phyloP scores from a whole-genome alignment of 53 echinoderm and acorn worm species.

The Hippasteria phrygiana region DNA sequence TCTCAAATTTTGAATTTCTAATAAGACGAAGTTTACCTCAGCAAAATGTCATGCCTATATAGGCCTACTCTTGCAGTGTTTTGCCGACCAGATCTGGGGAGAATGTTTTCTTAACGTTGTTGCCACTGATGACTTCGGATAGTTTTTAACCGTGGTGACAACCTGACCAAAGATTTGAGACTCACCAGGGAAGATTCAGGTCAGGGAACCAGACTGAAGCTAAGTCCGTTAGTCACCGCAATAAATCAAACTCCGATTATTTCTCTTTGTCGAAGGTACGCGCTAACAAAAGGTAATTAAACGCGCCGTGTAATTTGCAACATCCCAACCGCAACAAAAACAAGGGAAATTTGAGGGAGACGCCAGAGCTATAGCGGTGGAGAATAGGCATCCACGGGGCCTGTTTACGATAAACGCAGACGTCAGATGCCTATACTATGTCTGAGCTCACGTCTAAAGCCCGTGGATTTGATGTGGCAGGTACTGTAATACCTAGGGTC shows the following conservation, averaged over 20 bases:
- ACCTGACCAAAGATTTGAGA: no score
- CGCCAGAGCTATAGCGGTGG: not conserved
- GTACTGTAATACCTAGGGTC: conserved; percentile 46
- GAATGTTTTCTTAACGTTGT: no score
- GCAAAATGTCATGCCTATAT: no score
- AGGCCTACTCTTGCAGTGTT: no score
- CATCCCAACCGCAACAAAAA: not conserved
- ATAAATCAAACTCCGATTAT: not conserved
- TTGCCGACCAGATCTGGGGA: no score
- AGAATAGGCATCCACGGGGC: not conserved
- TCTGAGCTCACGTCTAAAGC: not conserved
- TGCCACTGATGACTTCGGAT: no score
- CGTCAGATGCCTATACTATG: conserved; percentile 6
- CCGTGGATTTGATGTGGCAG: conserved; percentile 57
- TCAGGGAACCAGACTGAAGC: no score
- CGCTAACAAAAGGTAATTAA: not conserved
- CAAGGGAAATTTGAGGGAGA: not conserved
- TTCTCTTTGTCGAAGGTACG: not conserved
- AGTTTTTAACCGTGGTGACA: no score
- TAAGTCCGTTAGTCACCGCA: not conserved
- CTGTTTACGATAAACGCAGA: conserved; percentile 31
- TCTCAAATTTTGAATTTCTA: no score
- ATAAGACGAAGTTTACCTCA: no score
- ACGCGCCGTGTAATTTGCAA: not conserved
- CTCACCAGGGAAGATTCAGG: no score